Conservation (phyloP, 2,888 invertebrate species). For the Crepidodera aurea region DNA sequence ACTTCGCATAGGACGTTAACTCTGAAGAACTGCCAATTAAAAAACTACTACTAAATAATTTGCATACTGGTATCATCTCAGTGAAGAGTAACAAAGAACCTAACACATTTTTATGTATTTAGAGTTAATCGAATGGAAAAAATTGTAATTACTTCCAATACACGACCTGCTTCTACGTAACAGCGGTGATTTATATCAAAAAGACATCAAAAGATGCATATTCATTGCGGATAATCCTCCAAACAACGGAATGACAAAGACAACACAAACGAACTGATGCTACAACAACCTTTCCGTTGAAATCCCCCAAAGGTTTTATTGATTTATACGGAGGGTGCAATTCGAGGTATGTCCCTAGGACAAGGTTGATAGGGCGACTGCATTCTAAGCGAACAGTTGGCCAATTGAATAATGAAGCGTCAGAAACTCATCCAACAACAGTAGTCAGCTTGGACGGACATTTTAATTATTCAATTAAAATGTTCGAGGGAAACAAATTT, state of each 20-base stretch:
- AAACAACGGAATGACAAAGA: not conserved
- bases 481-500: conserved; percentile 5
- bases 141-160: no score
- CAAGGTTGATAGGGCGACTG: conserved; percentile 38
- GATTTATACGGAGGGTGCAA: conserved; percentile 35
- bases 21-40: no score
- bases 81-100: no score
- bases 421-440: not conserved
- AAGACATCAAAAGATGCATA: not conserved
- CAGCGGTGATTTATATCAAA: no score
- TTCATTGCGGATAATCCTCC: not conserved
- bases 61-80: no score
- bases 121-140: no score
- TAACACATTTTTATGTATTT: no score
- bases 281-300: not conserved
- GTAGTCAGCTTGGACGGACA: not conserved
- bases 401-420: conserved; percentile 8
- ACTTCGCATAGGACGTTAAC: no score
- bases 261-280: not conserved
- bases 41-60: no score
- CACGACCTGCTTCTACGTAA: no score
- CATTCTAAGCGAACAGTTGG: conserved; percentile 33
- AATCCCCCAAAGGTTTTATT: conserved; percentile 26
- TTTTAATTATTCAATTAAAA: conserved; percentile 16
- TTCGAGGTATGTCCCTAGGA: conserved; percentile 35